Conservation (phyloP, 2,797 vertebrate genomes). For the Gorsachius magnificus region DNA sequence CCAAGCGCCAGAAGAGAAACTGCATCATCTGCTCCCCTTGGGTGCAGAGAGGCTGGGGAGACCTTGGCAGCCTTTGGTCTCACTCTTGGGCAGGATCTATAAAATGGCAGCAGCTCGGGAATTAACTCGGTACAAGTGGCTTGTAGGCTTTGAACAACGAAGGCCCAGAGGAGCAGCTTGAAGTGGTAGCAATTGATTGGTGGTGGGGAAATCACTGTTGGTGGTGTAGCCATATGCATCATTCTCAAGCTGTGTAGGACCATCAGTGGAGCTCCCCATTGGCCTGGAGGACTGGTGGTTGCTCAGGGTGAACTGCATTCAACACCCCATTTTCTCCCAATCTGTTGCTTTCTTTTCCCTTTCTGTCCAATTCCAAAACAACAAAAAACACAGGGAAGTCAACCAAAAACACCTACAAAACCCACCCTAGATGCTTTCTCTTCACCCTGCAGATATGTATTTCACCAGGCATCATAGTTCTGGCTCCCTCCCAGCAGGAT, state of each 20-base stretch:
- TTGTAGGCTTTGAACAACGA: neutral
- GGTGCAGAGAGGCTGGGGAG: neutral
- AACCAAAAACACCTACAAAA: neutral
- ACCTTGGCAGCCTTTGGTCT: neutral
- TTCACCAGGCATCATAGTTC: neutral
- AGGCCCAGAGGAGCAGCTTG: neutral
- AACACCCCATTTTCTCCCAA: neutral
- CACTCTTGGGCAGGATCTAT: neutral
- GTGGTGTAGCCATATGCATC: neutral
- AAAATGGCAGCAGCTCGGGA: neutral
- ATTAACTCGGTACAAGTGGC: neutral
- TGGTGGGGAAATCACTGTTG: neutral
- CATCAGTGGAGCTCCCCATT: neutral
- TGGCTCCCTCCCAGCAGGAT: neutral
- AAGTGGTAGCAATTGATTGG: neutral
- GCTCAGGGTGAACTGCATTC: neutral
- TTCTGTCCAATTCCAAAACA: neutral
- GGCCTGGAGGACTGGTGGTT: neutral
- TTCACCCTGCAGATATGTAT: neutral
- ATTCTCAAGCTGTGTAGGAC: neutral
- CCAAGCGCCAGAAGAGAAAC: neutral
- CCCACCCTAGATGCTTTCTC: neutral
- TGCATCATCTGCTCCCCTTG: rapidly evolving
- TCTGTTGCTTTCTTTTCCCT: neutral
- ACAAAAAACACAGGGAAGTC: neutral